These are phyloP conservation scores for Drosophila atripex DNA, from an alignment of 2,888 invertebrate species.

Conservation along the genomic window DNA sequence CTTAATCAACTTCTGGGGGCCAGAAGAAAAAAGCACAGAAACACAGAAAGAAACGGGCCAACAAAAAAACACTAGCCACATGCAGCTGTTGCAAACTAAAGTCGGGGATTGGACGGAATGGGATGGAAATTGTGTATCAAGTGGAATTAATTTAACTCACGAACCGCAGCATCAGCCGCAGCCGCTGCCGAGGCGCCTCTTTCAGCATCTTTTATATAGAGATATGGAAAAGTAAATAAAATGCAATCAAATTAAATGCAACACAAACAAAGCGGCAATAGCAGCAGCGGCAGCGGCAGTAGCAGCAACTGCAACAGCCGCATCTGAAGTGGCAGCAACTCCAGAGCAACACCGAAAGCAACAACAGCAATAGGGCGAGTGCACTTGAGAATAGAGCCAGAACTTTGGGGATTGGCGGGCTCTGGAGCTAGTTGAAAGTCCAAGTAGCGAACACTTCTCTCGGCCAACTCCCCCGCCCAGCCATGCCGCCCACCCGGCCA, in stretches of 20 bases:
- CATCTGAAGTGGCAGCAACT: conserved; percentile 58
- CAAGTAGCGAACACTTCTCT: conserved; percentile 37
- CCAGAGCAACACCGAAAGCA: conserved; percentile 51
- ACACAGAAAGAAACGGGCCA: conserved; percentile 9
- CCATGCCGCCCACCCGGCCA: conserved; percentile 5
- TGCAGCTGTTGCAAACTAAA: conserved; percentile 45
- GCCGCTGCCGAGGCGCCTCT: conserved; percentile 34
- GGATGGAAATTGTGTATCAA: conserved; percentile 61
- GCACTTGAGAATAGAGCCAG: conserved; percentile 53
- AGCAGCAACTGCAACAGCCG: conserved; percentile 12
- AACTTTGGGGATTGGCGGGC: conserved; percentile 51
- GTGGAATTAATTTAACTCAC: conserved; percentile 67
- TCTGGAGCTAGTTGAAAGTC: conserved; percentile 46
- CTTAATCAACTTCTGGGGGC: conserved; percentile 66
- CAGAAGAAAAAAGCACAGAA: conserved; percentile 1
- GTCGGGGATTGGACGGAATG: conserved; percentile 10
- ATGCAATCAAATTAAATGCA: conserved; percentile 79
- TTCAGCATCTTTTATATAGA: conserved; percentile 42
- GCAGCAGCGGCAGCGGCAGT: conserved; percentile 25
- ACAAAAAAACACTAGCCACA: conserved; percentile 30
- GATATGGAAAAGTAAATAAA: conserved; percentile 70
- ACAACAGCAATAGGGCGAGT: conserved; percentile 48
- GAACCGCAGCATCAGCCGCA: conserved; percentile 37
- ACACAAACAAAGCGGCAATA: conserved; percentile 49
- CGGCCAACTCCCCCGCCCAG: neutral